Base-by-base conservation (phyloP, 2,797 vertebrate species). In the Eleutherodactylus coqui region DNA sequence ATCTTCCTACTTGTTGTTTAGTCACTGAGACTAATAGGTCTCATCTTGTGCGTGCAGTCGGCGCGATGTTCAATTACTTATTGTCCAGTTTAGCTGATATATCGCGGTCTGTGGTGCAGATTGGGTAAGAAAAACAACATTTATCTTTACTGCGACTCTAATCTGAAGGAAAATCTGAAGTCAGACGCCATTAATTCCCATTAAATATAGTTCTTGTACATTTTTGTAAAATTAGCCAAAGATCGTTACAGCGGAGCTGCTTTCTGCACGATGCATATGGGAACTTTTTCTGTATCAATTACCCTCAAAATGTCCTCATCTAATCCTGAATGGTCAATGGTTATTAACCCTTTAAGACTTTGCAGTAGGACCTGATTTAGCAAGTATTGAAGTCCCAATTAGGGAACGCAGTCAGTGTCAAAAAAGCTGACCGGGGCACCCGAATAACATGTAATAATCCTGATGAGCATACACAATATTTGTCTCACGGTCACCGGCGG, bases 51-150 rank as follows among this genome's bases (percentile, higher is more conserved):
- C 1, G 32, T 5, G 21, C 49, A 29, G 75, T 36, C 32, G 29
- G 75, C n/a, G 21, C 14, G 17, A 38, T 27, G 34, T 43, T 79
- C 36, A 27, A 79, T 62, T 60, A 62, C 55, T 79, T 62, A n/a
- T 62, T 62, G 77, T 62, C 77, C 55, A 29, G 14, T 79, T 79
- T 43, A 29, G 77, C 36, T 79, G 55, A 79, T 29, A 79, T 79
- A 62, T 62, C 43, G 55, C 24, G 45, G 5, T 14, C 36, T 62
- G 17, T 14, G 27, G 34, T 29, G 55, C 36, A 41, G n/a, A 62
- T 17, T 43, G 34, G 41, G 38, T 13, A 62, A 62, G 53, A 62
- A 62, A 11, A 62, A 29, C 49, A 29, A 62, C 77, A 62, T 79
- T 62, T 29, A 32, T 62, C 77, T 27, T 79, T 43, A 17, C 11